Evolutionary conservation across 2,888 invertebrate genomes (phyloP), one percentile per base, ranked within the genome.

Genomic region (Hypomecis atomaria): DNA sequence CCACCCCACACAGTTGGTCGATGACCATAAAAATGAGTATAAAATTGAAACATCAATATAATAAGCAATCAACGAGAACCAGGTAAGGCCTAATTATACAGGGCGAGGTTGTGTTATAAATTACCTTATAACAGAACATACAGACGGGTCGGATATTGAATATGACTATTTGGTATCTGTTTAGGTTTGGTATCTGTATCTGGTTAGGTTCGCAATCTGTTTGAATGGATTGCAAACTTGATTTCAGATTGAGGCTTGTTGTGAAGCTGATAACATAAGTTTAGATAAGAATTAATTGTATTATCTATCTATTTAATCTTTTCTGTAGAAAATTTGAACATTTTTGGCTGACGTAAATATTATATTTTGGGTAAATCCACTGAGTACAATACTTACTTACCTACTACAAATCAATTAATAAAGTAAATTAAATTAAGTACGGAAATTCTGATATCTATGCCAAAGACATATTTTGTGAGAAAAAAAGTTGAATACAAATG

Each of bases 21-120:
- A 92, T 93, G 93, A 88, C 92, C 92, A 92, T 92, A 92, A 92
- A 92, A 92, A 92, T 92, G 90, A 87, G 89, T 90, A 91, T 92
- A 92, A 92, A 92, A 92, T 92, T 92, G 92, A 92, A 92, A 92
- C 92, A 92, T 92, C 92, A 92, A 92, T 92, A 92, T 92, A 92
- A 92, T 92, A 92, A 91, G 92, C 91, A 92, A 92, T 92, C 92
- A 92, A 86, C 88, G 83, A 78, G 79, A 82, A 77, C 76, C 78
- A 78, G 84, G 78, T 81, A 85, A 81, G 82, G 78, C 86, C 87
- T 92, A 92, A 92, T 92, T 92, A 92, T 92, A 92, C 89, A 84
- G 88, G 83, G 80, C 84, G 85, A 83, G 86, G 81, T 78, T 82
- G 82, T 78, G 86, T 85, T 88, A 90, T 91, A 91, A 92, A 92